A percentile compares a stretch with the other conserved stretches of the same genome.
These are phyloP conservation scores for Acomys russatus DNA, from an alignment of 2,797 vertebrate genomes.

Conservation along the genomic window DNA sequence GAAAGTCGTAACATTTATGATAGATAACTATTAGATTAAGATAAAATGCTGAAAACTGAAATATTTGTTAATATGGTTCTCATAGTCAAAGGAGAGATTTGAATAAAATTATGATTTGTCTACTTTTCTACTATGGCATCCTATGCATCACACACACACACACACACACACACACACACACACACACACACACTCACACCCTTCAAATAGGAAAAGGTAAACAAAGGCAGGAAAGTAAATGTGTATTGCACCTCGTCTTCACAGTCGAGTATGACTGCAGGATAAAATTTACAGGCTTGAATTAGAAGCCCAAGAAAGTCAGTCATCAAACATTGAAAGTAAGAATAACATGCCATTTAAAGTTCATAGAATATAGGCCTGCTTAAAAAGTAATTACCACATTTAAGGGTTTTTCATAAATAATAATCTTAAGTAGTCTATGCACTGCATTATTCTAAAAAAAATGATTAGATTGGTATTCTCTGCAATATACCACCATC, in stretches of 20 bases:
- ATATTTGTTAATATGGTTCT: background rate
- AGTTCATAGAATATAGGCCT: constrained; percentile 73
- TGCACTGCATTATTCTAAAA: constrained; percentile 61
- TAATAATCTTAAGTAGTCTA: constrained; percentile 48
- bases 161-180: background rate
- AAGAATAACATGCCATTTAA: constrained; percentile 11
- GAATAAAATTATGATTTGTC: background rate
- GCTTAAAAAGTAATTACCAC: constrained; percentile 69
- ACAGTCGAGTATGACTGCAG: background rate
- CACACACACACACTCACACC: background rate
- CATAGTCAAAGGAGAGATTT: constrained; percentile 7
- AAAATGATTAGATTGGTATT: constrained; percentile 71
- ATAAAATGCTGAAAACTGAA: constrained; percentile 37
- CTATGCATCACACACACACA: background rate
- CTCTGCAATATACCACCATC: constrained; percentile 67
- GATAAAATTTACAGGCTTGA: background rate
- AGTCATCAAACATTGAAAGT: constrained; percentile 25
- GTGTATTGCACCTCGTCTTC: background rate
- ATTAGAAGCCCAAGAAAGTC: background rate
- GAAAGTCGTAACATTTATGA: constrained; percentile 68
- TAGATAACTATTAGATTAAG: constrained; percentile 68
- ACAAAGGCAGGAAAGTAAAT: constrained; percentile 8
- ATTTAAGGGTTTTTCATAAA: constrained; percentile 64
- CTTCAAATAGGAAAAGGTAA: background rate
- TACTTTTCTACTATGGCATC: background rate